Evolutionary conservation across 2,797 vertebrate genomes (phyloP), one percentile per base, ranked within the genome.

Genomic region (Lacerta viridis): DNA sequence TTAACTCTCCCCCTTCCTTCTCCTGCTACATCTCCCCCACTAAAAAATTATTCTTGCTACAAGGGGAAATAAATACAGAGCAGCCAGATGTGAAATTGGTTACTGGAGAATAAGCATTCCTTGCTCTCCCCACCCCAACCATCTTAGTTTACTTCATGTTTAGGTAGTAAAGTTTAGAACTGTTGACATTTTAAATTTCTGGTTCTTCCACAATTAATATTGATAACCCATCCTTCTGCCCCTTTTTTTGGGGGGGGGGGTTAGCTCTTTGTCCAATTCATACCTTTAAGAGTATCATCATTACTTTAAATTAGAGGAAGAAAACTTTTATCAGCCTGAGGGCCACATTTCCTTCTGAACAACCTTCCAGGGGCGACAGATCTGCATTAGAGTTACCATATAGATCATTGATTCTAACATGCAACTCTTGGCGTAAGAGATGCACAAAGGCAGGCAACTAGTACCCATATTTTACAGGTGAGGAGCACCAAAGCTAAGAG

Each of bases 51-150:
- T n/a, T 88, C 89, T 95, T 96, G 93, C 91, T 91, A 91, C 92
- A 90, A 95, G 91, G 86, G 94, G 76, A 94, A 95, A 93, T 95
- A 94, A 94, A 94, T 90, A 92, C 85, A 75, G 76, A n/a, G 69
- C 92, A 92, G 86, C 91, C 95, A 96, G 95, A 93, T 96, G 93
- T 94, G 94, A 94, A 93, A 75, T 72, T 86, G 94, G 92, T 94
- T 96, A 91, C 94, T 82, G 93, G 93, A 74, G 89, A 80, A 84
- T 91, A 87, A 88, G 85, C 83, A 84, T 91, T 41, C 29, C 41
- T 72, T 18, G 13, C 39, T 7, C 39, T 17, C 3, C 23, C 46
- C 23, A 7, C 36, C 7, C 92, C 23, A 0, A 55, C 83, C 94
- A 87, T 90, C 92, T 95, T 93, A 87, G 92, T 46, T 71, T 4